Base-by-base conservation (phyloP, 2,797 vertebrate species). In the Rallus crepitans region DNA sequence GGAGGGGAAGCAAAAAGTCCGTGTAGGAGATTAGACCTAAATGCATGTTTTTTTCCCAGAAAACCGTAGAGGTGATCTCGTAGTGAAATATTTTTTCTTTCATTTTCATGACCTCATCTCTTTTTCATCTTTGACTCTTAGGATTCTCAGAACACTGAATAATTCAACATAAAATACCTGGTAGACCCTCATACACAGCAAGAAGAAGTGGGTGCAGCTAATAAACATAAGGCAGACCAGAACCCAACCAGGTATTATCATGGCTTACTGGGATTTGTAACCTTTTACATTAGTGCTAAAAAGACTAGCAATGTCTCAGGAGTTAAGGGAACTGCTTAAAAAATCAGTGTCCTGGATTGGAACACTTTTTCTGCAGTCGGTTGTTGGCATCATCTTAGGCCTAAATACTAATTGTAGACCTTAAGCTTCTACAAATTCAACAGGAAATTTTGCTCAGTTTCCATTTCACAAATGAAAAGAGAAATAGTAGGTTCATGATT, bases 201-300 rank as follows among this genome's bases (percentile, higher is more conserved):
- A 70, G 53, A 66, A 64, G 21, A 35, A 14, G 39, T 20, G 23
- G 13, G 12, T 81, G 18, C 23, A 45, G 12, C 23, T 66, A 59
- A 31, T 23, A 4, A 19, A 12, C 12, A 45, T 6, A 66, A 89
- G 10, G 5, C 28, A 73, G 12, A 4, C 7, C 37, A 77, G 73
- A 90, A 64, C 1, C 7, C 50, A 84, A 1, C 4, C 0, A 0
- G 28, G 7, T 57, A 11, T 79, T 63, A 9, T 10, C 4, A 6
- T 76, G 12, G 5, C 15, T 82, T 63, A 31, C 9, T 42, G 16
- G 15, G 18, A 63, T 69, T 64, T 80, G 5, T 37, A 65, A 48
- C 1, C 8, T 77, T 87, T 61, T 55, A 8, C 19, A 39, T 30
- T 75, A 86, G 12, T 13, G 6, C 9, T 40, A 9, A 18, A 37